Percentiles rank a stretch among this genome's conserved stretches.
Conservation (phyloP, 2,888 invertebrate species). For the Pseudococcus jackbeardsleyi region DNA sequence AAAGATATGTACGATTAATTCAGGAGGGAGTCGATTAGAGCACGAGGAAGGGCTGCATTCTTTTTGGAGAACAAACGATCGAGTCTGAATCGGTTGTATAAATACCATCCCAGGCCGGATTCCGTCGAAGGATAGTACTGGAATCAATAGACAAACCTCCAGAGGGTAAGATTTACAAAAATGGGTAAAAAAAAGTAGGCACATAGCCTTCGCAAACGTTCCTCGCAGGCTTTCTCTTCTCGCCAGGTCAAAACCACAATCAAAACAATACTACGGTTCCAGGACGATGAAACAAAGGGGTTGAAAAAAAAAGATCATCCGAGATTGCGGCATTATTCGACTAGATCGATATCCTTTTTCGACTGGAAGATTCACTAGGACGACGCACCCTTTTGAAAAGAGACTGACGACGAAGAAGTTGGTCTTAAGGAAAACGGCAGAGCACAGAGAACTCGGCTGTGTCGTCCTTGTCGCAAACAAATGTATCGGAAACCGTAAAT, state of each 20-base stretch:
- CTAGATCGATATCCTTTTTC: neutral
- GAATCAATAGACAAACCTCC: too few relatives aligned
- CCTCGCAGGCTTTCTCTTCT: too few relatives aligned
- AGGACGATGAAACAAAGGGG: too few relatives aligned
- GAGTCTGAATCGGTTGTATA: neutral
- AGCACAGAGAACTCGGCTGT: neutral
- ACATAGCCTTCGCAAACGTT: too few relatives aligned
- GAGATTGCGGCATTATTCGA: conserved; percentile 1
- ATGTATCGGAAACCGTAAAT: conserved; percentile 44
- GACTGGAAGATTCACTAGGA: neutral
- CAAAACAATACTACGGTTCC: neutral
- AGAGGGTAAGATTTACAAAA: too few relatives aligned
- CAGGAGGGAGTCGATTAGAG: too few relatives aligned
- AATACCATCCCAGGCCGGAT: neutral
- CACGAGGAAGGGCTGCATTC: too few relatives aligned
- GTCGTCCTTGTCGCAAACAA: conserved; percentile 12
- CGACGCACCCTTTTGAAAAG: neutral
- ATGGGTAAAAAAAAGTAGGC: too few relatives aligned
- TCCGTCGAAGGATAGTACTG: too few relatives aligned
- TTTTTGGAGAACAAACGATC: neutral
- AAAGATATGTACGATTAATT: too few relatives aligned
- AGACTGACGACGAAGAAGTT: neutral
- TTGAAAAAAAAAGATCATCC: neutral
- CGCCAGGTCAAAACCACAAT: neutral
- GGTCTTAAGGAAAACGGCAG: neutral